Base-by-base conservation (phyloP, 1,140 invertebrate genomes). In the Apis cerana region DNA sequence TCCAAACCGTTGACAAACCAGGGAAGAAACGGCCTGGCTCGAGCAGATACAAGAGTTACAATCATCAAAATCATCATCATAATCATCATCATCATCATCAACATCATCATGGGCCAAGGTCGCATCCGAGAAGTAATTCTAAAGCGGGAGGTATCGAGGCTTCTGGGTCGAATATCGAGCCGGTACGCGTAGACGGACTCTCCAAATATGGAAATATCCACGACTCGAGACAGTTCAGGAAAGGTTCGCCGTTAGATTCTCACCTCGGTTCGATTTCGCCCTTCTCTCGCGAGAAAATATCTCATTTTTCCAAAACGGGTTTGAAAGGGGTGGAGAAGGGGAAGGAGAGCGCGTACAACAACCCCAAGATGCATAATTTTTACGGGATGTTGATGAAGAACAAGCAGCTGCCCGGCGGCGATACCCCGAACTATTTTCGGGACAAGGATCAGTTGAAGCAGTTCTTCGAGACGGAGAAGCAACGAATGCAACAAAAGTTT, bases 371-470 rank as follows among this genome's bases (percentile, higher is more conserved):
- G 23, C 93, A 94, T 65, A 94, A 94, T 79, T 84, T 93, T 10
- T 69, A 93, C 9, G 92, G 93, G 8, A 61, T 93, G 5, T 56
- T 94, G n/a, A 94, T 94, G 93, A 94, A 94, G 59, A 93, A 92
- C 75, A 93, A 91, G 33, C 91, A 92, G 50, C 58, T 94, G 2
- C 93, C 93, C 0, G n/a, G 52, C 9, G 89, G 91, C 2, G 77
- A 21, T 1, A 4, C 84, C 4, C 82, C 85, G 33, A 91, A 74
- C 43, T 87, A 89, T 27, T 89, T 83, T 33, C 83, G 65, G 0
- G 80, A 93, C 50, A 81, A 79, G 13, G 71, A 85, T 23, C 88
- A 91, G 3, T 17, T 90, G 12, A 82, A 83, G 8, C 70, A 90
- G 59, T 88, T 89, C 52, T 86, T 90, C 43, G 89, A 92, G 8